Conservation (phyloP, 2,797 vertebrate species). For the Otolemur crassicaudatus region DNA sequence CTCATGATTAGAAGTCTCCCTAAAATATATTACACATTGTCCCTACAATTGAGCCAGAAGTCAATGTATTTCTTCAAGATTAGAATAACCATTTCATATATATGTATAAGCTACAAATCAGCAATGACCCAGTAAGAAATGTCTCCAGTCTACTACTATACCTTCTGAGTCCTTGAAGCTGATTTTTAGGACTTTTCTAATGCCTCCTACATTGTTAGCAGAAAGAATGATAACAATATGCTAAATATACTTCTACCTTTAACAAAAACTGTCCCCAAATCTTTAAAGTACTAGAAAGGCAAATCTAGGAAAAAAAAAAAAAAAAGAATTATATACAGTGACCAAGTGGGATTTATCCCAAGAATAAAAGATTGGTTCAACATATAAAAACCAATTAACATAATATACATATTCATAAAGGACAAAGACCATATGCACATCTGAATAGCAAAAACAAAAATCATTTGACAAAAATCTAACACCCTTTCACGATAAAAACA, state of each 20-base stretch:
- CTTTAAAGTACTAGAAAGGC: background rate
- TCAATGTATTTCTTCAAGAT: background rate
- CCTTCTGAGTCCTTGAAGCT: background rate
- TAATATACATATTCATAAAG: background rate
- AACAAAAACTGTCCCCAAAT: background rate
- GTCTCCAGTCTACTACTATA: background rate
- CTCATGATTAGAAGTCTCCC: background rate
- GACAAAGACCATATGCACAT: background rate
- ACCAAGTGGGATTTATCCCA: background rate
- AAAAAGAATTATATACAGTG: background rate
- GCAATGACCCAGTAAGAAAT: background rate
- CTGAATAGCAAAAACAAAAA: background rate
- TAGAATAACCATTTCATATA: background rate
- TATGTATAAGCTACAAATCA: background rate
- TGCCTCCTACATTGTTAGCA: background rate
- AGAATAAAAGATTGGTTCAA: conserved; percentile 34
- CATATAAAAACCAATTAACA: background rate
- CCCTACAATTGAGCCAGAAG: background rate
- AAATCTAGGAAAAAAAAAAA: background rate
- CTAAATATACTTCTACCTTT: background rate
- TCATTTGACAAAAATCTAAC: conserved; percentile 44
- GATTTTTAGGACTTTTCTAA: conserved; percentile 17
- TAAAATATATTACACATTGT: background rate
- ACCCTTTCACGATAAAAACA: background rate
- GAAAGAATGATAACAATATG: conserved; percentile 13